A percentile compares a stretch with the other conserved stretches of the same genome.
These are phyloP conservation scores for Amblyjoppa fuscipennis DNA, from an alignment of 2,888 invertebrate genomes.

Conservation along the genomic window DNA sequence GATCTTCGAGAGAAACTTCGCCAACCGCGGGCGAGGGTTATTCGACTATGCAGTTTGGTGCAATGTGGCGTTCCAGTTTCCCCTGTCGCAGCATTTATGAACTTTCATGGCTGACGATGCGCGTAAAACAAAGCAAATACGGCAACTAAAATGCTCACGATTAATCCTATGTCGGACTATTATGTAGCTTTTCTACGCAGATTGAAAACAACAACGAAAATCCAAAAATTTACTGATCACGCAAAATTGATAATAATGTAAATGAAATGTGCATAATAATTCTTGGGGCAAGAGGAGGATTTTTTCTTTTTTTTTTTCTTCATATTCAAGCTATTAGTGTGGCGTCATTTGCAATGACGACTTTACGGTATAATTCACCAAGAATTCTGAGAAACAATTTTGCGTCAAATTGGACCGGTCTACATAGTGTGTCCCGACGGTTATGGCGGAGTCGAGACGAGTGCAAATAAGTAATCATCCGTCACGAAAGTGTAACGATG, in stretches of 20 bases:
- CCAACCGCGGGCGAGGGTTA: conserved; percentile 18
- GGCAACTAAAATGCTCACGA: background rate
- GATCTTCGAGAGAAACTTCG: conserved; percentile 54
- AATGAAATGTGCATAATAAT: background rate
- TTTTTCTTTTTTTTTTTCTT: background rate
- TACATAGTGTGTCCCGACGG: background rate
- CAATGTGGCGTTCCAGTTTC: conserved; percentile 41
- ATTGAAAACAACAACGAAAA: background rate
- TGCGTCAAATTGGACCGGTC: conserved; percentile 20
- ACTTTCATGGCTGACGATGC: conserved; percentile 30
- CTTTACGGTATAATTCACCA: background rate
- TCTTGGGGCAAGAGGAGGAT: background rate
- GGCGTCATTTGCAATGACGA: background rate
- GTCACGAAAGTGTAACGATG: conserved; percentile 29
- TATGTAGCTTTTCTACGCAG: background rate
- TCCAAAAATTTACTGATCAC: background rate
- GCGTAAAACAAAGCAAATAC: conserved; percentile 27
- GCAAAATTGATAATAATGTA: too few relatives aligned
- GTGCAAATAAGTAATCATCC: conserved; percentile 32
- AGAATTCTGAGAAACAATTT: conserved; percentile 40
- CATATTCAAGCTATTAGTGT: background rate
- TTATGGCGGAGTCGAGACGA: conserved; percentile 3
- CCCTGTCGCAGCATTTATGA: conserved; percentile 27
- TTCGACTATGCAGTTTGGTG: conserved; percentile 35
- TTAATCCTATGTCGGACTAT: background rate